Evolutionary conservation across 2,888 invertebrate species (phyloP).

Genomic region (Celastrina argiolus): DNA sequence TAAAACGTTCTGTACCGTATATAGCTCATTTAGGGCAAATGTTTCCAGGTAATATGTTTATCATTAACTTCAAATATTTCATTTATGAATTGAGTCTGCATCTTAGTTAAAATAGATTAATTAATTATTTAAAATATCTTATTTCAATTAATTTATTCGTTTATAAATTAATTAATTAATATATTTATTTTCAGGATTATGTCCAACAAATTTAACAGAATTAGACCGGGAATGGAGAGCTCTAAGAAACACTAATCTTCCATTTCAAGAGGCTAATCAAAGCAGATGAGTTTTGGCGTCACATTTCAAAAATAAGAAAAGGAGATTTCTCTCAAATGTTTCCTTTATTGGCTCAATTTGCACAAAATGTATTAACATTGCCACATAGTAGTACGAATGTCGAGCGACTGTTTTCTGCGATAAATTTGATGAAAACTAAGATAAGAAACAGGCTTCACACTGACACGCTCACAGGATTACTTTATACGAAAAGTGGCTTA

Average conservation of each 20-base stretch:
- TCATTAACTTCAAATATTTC: slow-evolving; percentile 21
- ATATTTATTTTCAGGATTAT: slow-evolving; percentile 26
- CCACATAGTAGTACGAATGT: slow-evolving; percentile 14
- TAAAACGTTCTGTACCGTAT: slow-evolving; percentile 28
- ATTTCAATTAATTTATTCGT: too few relatives aligned
- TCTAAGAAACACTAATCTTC: slow-evolving; percentile 29
- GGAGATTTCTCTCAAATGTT: slow-evolving; percentile 12
- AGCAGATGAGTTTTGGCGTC: slow-evolving; percentile 18
- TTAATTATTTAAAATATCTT: too few relatives aligned
- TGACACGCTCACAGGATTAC: slow-evolving; percentile 3
- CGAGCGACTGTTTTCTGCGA: slow-evolving; percentile 23
- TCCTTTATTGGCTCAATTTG: slow-evolving; percentile 24
- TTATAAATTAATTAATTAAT: slow-evolving; percentile 18
- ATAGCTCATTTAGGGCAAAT: slow-evolving; percentile 28
- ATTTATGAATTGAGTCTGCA: not conserved
- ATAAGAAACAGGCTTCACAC: slow-evolving; percentile 24
- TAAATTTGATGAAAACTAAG: slow-evolving; percentile 32
- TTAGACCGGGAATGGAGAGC: slow-evolving; percentile 31
- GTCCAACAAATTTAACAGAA: slow-evolving; percentile 32
- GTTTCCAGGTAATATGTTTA: slow-evolving; percentile 29
- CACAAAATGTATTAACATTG: slow-evolving; percentile 25
- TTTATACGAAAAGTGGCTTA: not conserved
- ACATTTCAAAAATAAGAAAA: slow-evolving; percentile 9
- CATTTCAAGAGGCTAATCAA: slow-evolving; percentile 24
- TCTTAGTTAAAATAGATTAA: too few relatives aligned